A percentile compares a stretch with the other conserved stretches of the same genome.
These are phyloP conservation scores for Venusia cambrica DNA, from an alignment of 2,888 invertebrate genomes.

Conservation along the genomic window DNA sequence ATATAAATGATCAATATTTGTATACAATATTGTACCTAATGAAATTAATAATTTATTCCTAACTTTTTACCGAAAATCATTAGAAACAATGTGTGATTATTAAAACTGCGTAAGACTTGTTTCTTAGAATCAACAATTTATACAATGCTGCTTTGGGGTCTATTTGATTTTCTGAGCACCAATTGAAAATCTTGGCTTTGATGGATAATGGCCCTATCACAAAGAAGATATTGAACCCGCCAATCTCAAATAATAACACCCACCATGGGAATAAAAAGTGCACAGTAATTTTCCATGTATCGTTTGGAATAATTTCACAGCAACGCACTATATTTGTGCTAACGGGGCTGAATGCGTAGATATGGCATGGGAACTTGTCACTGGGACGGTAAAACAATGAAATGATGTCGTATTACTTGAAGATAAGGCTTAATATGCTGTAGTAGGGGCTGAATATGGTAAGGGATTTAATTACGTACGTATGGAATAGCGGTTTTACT, in stretches of 20 bases:
- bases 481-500: constrained; percentile 32
- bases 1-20: too few species aligned
- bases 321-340: constrained; percentile 63
- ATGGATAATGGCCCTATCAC: too few species aligned
- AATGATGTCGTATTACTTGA: constrained; percentile 1
- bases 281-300: constrained; percentile 65
- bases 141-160: neutral
- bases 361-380: constrained; percentile 43
- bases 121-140: too few species aligned
- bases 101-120: too few species aligned
- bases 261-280: constrained; percentile 58
- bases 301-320: constrained; percentile 57
- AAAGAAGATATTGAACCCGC: constrained; percentile 19
- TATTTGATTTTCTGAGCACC: constrained; percentile 8
- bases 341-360: constrained; percentile 61
- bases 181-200: too few species aligned
- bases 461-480: constrained; percentile 58
- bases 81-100: too few species aligned
- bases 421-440: constrained; percentile 20
- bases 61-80: too few species aligned
- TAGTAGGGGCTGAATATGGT: constrained; percentile 15
- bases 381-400: constrained; percentile 5
- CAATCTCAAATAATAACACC: constrained; percentile 24
- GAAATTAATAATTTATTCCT: too few species aligned
- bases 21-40: too few species aligned